Percentiles rank a stretch among this genome's conserved stretches.
phyloP scores from a whole-genome alignment of 2,888 invertebrate genomes.

The Brenthis daphne region DNA sequence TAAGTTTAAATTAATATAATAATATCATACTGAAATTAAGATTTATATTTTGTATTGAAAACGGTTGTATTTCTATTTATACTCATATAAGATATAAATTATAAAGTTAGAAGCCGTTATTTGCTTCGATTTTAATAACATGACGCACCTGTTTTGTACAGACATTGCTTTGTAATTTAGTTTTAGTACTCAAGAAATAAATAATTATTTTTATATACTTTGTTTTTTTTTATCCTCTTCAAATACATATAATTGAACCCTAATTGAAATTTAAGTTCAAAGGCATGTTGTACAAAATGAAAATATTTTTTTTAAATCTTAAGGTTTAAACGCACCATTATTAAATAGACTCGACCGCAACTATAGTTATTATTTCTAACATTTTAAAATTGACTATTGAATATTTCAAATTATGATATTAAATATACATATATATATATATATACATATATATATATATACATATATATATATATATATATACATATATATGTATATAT shows the following conservation, averaged over 20 bases:
- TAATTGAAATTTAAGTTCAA: background rate
- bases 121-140: constrained; percentile 21
- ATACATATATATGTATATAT: no score
- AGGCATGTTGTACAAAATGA: no score
- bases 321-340: no score
- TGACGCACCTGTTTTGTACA: constrained; percentile 53
- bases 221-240: constrained; percentile 12
- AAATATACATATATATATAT: no score
- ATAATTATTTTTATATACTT: constrained; percentile 47
- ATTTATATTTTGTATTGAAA: constrained; percentile 27
- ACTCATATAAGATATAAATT: constrained; percentile 24
- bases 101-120: constrained; percentile 24
- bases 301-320: no score
- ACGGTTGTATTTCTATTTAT: constrained; percentile 29
- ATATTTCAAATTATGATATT: no score
- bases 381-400: no score
- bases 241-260: constrained; percentile 1
- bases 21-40: constrained; percentile 21
- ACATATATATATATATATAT: no score
- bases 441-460: no score
- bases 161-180: constrained; percentile 50
- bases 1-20: constrained; percentile 35
- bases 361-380: no score
- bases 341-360: no score
- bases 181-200: constrained; percentile 55